A percentile compares a stretch with the other conserved stretches of the same genome.
Evolutionary conservation across 2,113 vertebrate species (phyloP).

Genomic region (Sus scrofa): DNA sequence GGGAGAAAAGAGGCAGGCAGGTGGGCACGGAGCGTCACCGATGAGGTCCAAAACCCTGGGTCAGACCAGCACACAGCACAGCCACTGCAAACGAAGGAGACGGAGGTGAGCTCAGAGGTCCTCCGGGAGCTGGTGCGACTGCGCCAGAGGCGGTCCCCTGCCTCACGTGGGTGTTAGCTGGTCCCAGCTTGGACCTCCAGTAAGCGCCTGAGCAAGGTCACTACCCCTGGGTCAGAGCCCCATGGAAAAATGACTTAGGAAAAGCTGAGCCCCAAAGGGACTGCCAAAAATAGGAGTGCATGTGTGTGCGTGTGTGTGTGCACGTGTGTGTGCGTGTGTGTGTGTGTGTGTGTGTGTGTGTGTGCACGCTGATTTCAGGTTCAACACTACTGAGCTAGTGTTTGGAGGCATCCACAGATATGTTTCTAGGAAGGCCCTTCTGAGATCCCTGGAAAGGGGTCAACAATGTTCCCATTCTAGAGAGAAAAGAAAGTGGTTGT

Average conservation of each 20-base stretch:
- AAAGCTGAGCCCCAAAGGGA: not conserved
- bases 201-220: not conserved
- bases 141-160: not conserved
- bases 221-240: not conserved
- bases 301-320: not conserved
- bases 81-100: conserved; percentile 77
- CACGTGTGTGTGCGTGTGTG: too few relatives aligned
- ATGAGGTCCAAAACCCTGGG: not conserved
- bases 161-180: fast-evolving
- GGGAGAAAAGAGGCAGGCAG: not conserved
- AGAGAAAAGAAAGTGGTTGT: not conserved
- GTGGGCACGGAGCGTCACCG: too few relatives aligned
- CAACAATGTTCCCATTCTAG: not conserved
- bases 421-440: not conserved
- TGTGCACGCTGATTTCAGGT: not conserved
- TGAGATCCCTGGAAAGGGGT: too few relatives aligned
- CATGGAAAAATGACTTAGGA: not conserved
- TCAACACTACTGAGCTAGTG: too few relatives aligned
- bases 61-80: conserved; percentile 80
- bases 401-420: not conserved
- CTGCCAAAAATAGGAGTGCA: not conserved
- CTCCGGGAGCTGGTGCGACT: not conserved
- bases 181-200: not conserved
- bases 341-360: not conserved
- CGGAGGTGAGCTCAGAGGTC: fast-evolving